These are phyloP conservation scores for Sipha maydis DNA, from an alignment of 2,888 invertebrate species.

Conservation along the genomic window DNA sequence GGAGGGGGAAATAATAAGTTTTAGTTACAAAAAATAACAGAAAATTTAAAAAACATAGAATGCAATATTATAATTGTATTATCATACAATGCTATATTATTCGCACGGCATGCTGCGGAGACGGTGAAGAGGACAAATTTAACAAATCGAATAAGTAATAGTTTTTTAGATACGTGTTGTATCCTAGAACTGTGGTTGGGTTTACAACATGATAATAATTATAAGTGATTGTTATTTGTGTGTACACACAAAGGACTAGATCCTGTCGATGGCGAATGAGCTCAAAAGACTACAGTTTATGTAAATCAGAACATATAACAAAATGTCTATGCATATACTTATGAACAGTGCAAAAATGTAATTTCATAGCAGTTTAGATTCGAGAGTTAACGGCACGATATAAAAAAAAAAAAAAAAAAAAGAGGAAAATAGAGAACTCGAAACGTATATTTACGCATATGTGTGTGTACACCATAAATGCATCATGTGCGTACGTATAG, in stretches of 20 bases:
- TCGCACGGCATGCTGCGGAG: neutral
- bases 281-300: neutral
- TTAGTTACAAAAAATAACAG: neutral
- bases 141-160: neutral
- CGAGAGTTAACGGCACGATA: constrained; percentile 43
- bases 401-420: constrained; percentile 3
- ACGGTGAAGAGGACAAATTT: neutral
- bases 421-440: neutral
- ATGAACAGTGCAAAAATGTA: neutral
- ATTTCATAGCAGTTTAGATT: neutral
- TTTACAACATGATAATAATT: neutral
- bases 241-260: neutral
- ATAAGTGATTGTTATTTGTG: neutral
- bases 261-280: neutral
- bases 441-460: neutral
- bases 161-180: neutral
- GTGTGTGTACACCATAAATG: neutral
- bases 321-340: neutral
- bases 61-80: too few species aligned
- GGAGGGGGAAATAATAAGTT: too few species aligned
- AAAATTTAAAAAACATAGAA: neutral
- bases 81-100: neutral
- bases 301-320: constrained; percentile 34
- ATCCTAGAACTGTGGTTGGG: neutral
- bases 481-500: neutral